Evolutionary conservation across 2,888 invertebrate species (phyloP).

Genomic region (Epiblema foenella): DNA sequence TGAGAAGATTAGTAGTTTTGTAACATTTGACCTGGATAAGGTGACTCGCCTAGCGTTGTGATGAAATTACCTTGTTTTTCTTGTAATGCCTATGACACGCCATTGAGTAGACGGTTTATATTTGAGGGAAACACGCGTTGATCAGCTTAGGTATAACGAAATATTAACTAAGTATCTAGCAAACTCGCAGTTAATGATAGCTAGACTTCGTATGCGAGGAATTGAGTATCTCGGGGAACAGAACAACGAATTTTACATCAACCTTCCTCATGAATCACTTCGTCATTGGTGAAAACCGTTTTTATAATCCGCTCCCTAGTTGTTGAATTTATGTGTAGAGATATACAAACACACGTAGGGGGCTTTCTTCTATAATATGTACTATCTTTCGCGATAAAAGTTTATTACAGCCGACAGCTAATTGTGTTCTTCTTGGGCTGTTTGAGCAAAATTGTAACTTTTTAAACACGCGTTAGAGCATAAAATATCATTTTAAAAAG

Average conservation of each 20-base stretch:
- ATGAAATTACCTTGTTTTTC: constrained; percentile 46
- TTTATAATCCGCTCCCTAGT: too few species aligned
- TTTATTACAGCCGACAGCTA: too few species aligned
- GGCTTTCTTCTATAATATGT: too few species aligned
- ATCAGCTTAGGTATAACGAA: neutral
- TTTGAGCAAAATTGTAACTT: neutral
- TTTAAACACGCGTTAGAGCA: neutral
- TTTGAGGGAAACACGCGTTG: neutral
- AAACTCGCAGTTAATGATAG: neutral
- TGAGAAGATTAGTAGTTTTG: constrained; percentile 49
- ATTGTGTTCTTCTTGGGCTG: too few species aligned
- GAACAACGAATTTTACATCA: too few species aligned
- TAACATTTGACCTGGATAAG: constrained; percentile 50
- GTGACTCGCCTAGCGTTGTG: constrained; percentile 48
- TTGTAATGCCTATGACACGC: constrained; percentile 47
- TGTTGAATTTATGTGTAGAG: too few species aligned
- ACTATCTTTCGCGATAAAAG: too few species aligned
- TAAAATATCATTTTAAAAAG: neutral
- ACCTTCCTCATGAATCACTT: too few species aligned
- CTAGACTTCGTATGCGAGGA: too few species aligned
- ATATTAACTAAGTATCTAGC: neutral
- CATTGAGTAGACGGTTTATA: constrained; percentile 20
- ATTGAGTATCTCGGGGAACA: too few species aligned
- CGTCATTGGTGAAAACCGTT: too few species aligned
- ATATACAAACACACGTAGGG: too few species aligned